These are phyloP conservation scores for Eucriotettix oculatus DNA, from an alignment of 2,888 invertebrate species.

Conservation along the genomic window DNA sequence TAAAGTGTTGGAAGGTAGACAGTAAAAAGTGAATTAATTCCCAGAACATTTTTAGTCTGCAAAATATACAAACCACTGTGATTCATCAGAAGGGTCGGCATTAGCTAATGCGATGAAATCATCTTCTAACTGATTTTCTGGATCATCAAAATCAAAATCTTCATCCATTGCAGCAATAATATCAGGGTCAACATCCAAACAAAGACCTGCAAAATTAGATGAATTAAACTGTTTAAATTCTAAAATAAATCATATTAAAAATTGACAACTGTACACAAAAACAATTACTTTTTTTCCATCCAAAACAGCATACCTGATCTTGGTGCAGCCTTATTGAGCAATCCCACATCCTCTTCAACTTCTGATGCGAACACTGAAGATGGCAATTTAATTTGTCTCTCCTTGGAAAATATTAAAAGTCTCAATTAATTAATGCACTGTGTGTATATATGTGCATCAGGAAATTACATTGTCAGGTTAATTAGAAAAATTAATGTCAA, in stretches of 20 bases:
- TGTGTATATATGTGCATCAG: too few species aligned
- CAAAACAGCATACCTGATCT: conserved; percentile 31
- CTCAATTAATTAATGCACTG: too few species aligned
- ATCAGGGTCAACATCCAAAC: conserved; percentile 76
- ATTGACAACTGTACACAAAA: not conserved
- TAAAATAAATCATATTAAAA: not conserved
- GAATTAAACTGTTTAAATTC: not conserved
- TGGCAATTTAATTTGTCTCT: conserved; percentile 41
- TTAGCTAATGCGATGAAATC: conserved; percentile 79
- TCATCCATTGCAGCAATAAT: conserved; percentile 85
- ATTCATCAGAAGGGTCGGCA: conserved; percentile 29
- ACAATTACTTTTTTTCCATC: not conserved
- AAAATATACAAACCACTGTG: not conserved
- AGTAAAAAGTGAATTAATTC: too few species aligned
- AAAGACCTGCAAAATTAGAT: conserved; percentile 26
- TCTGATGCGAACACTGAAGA: conserved; percentile 79
- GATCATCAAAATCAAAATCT: conserved; percentile 73
- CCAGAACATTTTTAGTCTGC: not conserved
- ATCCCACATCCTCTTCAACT: conserved; percentile 68
- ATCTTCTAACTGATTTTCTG: conserved; percentile 75
- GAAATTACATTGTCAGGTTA: too few species aligned
- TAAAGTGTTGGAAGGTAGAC: too few species aligned
- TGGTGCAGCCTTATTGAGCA: conserved; percentile 67
- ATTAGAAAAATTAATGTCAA: too few species aligned
- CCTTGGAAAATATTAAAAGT: not conserved